Conservation (phyloP, 1,140 invertebrate species). For the Gonioctena quinquepunctata region DNA sequence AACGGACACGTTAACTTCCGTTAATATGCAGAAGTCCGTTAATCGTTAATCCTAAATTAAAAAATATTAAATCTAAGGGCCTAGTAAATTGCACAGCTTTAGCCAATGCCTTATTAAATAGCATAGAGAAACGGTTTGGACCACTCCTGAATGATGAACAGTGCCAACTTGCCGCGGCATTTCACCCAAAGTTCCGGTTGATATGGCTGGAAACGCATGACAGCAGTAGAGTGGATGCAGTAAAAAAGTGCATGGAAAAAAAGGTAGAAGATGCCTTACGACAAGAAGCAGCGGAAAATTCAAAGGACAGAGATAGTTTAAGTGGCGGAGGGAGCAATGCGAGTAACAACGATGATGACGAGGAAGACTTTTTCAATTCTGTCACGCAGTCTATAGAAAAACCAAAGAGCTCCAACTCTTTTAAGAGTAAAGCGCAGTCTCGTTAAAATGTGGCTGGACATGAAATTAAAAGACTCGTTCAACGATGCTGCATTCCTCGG, state of each 20-base stretch:
- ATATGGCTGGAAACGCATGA: neutral
- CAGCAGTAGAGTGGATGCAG: neutral
- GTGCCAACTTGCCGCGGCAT: neutral
- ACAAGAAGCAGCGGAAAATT: neutral
- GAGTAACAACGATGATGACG: neutral
- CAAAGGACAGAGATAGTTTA: neutral
- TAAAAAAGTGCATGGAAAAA: neutral
- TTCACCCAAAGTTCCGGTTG: neutral
- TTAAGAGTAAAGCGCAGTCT: neutral
- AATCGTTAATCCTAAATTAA: too few species aligned
- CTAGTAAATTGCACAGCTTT: neutral
- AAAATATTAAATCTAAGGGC: neutral
- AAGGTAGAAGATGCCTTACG: neutral
- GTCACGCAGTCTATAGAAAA: neutral
- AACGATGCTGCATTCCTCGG: neutral
- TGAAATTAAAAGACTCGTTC: neutral
- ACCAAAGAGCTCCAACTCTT: neutral
- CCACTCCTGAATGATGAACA: neutral
- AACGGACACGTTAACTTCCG: too few species aligned
- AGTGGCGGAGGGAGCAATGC: neutral
- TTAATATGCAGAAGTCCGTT: too few species aligned
- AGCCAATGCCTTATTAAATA: neutral
- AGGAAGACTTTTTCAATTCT: neutral
- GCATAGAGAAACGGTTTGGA: neutral
- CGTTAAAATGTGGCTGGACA: neutral